These are phyloP conservation scores for Morpho helenor DNA, from an alignment of 2,888 invertebrate species.

Conservation along the genomic window DNA sequence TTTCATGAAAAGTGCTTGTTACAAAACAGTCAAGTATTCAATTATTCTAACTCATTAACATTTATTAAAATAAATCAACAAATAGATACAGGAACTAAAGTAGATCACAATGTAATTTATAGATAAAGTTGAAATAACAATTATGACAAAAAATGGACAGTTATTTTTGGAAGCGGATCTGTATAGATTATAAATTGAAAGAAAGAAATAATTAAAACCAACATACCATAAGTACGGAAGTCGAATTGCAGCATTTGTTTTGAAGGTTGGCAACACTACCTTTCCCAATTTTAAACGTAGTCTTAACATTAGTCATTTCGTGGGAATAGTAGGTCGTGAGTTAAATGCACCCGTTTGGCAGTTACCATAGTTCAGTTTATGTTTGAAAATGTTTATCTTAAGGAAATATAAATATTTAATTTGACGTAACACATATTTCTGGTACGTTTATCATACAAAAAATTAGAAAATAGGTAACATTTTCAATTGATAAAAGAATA, in stretches of 20 bases:
- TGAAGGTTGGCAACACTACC: slow-evolving; percentile 14
- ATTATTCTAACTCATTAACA: no score
- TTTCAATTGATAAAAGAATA: no score
- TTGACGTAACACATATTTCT: not conserved
- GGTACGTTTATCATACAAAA: not conserved
- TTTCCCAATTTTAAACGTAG: slow-evolving; percentile 19
- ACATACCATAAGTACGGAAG: slow-evolving; percentile 14
- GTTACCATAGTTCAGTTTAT: slow-evolving; percentile 2
- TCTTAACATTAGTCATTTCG: slow-evolving; percentile 24
- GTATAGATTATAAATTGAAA: slow-evolving; percentile 1
- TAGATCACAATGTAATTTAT: slow-evolving; percentile 1
- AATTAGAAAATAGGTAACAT: no score
- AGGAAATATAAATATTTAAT: not conserved
- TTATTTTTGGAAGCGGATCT: slow-evolving; percentile 8
- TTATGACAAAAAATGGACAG: slow-evolving; percentile 1
- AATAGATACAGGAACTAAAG: not conserved
- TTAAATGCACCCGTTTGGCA: slow-evolving; percentile 22
- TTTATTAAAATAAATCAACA: no score
- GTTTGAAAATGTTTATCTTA: no score
- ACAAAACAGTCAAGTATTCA: no score
- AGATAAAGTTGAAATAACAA: not conserved
- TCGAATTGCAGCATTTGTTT: slow-evolving; percentile 15
- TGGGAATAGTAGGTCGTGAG: slow-evolving; percentile 27
- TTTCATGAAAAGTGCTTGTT: no score
- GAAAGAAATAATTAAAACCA: slow-evolving; percentile 8